Evolutionary conservation across 2,113 vertebrate species (phyloP).

Genomic region (Struthio camelus): DNA sequence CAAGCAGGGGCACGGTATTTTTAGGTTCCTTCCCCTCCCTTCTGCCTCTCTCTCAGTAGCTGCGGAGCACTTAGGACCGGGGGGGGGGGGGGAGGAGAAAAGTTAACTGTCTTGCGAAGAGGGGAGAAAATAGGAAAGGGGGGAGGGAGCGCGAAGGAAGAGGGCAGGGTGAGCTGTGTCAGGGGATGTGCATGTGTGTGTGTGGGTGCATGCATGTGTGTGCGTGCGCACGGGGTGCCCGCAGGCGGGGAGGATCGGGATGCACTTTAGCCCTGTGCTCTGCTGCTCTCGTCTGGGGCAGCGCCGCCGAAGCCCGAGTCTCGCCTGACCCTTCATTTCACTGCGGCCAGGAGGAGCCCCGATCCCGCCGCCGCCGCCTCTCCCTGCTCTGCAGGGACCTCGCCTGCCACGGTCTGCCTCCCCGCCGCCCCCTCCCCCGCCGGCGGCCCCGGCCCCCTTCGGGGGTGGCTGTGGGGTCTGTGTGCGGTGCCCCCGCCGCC

Average conservation of each 20-base stretch:
- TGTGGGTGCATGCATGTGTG: not conserved
- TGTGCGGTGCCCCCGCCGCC: conserved; percentile 33
- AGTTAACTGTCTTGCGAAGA: conserved; percentile 81
- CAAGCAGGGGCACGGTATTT: conserved; percentile 72
- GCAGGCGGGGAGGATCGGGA: conserved; percentile 68
- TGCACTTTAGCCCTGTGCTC: conserved; percentile 80
- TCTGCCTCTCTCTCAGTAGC: conserved; percentile 63
- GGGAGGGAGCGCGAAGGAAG: conserved; percentile 26
- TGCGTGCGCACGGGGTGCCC: conserved; percentile 4
- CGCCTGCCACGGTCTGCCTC: conserved; percentile 77
- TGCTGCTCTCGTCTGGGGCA: conserved; percentile 67
- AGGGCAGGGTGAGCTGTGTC: conserved; percentile 6
- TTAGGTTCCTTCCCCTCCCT: conserved; percentile 66
- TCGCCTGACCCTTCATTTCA: conserved; percentile 91
- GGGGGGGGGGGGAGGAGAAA: conserved; percentile 65
- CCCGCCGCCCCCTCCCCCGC: conserved; percentile 64
- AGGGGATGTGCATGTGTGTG: not conserved
- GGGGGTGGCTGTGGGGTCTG: not conserved
- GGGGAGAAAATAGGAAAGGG: conserved; percentile 39
- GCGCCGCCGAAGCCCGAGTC: conserved; percentile 79
- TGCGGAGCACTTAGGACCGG: conserved; percentile 48
- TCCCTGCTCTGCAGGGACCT: conserved; percentile 77
- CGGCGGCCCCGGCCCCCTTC: conserved; percentile 56
- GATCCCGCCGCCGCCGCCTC: conserved; percentile 66
- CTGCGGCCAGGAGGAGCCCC: conserved; percentile 85